phyloP scores from a whole-genome alignment of 2,888 invertebrate genomes.

The Parnassius mnemosyne region DNA sequence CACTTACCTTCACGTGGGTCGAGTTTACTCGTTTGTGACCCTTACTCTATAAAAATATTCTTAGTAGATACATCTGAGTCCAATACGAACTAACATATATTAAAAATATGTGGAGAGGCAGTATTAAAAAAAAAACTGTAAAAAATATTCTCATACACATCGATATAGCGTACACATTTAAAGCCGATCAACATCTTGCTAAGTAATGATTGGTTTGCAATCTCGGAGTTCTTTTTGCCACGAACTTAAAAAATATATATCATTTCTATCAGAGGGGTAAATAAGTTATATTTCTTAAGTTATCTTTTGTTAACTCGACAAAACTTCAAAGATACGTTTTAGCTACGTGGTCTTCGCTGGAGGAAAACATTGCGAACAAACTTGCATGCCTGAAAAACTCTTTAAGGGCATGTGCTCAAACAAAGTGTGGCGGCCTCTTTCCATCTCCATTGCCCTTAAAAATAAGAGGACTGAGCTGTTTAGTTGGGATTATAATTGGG shows the following conservation, averaged over 20 bases:
- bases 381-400: neutral
- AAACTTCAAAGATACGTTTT: too few relatives aligned
- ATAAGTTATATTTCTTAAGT: neutral
- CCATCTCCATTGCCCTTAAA: too few relatives aligned
- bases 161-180: neutral
- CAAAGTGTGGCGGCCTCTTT: too few relatives aligned
- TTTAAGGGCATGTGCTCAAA: too few relatives aligned
- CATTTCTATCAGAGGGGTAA: neutral
- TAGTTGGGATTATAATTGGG: too few relatives aligned
- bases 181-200: neutral
- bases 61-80: too few relatives aligned
- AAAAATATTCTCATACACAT: neutral
- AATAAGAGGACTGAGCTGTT: too few relatives aligned
- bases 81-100: neutral
- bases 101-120: neutral
- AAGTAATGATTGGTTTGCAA: conserved; percentile 18
- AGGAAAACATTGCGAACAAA: neutral
- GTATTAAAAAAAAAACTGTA: neutral
- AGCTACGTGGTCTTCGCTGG: neutral
- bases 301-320: too few relatives aligned
- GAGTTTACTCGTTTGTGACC: too few relatives aligned
- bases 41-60: too few relatives aligned
- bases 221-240: neutral
- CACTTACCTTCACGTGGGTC: too few relatives aligned
- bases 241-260: neutral